phyloP scores from a whole-genome alignment of 1,140 invertebrate genomes.

The Drosophila nigromelanica region DNA sequence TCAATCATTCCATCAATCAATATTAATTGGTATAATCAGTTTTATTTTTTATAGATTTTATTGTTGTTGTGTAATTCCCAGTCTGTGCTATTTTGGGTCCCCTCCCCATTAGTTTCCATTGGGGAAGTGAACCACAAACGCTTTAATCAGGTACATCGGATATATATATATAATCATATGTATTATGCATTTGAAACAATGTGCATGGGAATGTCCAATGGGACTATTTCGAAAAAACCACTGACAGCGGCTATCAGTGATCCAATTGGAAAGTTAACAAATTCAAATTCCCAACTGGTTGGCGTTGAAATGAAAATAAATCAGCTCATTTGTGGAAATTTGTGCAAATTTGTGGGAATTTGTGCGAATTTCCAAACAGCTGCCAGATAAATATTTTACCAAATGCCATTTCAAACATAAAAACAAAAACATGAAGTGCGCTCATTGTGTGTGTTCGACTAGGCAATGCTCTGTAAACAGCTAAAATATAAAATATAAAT shows the following conservation, averaged over 20 bases:
- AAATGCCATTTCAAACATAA: background rate
- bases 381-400: constrained; percentile 10
- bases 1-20: no score
- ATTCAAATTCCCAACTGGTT: constrained; percentile 4
- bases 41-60: no score
- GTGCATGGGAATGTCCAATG: background rate
- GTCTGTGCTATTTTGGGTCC: background rate
- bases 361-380: constrained; percentile 4
- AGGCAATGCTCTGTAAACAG: no score
- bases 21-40: background rate
- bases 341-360: constrained; percentile 1
- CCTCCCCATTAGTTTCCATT: background rate
- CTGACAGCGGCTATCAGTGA: background rate
- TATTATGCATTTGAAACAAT: constrained; percentile 1
- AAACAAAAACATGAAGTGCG: background rate
- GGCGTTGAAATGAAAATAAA: constrained; percentile 5
- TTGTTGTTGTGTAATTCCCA: background rate
- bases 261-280: constrained; percentile 12
- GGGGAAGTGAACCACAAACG: background rate
- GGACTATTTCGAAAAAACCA: background rate
- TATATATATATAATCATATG: background rate
- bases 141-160: background rate
- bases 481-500: no score
- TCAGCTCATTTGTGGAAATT: constrained; percentile 7
- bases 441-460: no score